These are phyloP conservation scores for Belonocnema kinseyi DNA, from an alignment of 1,140 invertebrate species.

Conservation along the genomic window DNA sequence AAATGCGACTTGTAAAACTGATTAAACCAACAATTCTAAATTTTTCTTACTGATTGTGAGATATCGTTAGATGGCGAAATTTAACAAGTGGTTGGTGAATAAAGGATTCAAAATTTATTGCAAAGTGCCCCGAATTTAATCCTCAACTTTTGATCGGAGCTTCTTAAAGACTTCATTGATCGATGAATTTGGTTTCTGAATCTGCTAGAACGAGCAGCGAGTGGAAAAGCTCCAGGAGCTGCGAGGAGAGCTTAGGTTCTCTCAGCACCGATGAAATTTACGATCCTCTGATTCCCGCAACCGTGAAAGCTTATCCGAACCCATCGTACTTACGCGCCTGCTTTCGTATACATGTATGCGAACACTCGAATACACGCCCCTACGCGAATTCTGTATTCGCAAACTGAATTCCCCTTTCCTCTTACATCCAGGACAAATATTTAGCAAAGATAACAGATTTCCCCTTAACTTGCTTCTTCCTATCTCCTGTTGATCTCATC, in stretches of 20 bases:
- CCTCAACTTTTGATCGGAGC: too few species aligned
- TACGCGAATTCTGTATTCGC: not conserved
- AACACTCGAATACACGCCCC: not conserved
- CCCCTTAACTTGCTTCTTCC: conserved; percentile 1
- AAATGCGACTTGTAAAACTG: too few species aligned
- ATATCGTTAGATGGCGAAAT: too few species aligned
- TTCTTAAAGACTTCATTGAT: conserved; percentile 5
- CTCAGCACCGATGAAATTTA: conserved; percentile 11
- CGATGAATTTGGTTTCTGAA: conserved; percentile 20
- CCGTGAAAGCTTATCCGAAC: conserved; percentile 23
- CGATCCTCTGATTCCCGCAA: conserved; percentile 19
- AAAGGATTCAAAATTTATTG: too few species aligned
- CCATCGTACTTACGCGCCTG: not conserved
- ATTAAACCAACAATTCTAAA: too few species aligned
- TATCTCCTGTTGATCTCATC: conserved; percentile 16
- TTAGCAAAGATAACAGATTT: conserved; percentile 17
- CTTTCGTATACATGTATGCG: not conserved
- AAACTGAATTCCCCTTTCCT: not conserved
- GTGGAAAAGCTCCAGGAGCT: conserved; percentile 13
- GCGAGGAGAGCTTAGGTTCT: conserved; percentile 12
- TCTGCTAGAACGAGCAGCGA: not conserved
- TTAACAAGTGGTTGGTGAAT: too few species aligned
- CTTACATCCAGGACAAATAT: conserved; percentile 8
- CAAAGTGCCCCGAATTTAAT: too few species aligned
- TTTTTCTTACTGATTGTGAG: too few species aligned